Conservation (phyloP, 2,113 vertebrate genomes). For the Onychorhynchus coronatus region DNA sequence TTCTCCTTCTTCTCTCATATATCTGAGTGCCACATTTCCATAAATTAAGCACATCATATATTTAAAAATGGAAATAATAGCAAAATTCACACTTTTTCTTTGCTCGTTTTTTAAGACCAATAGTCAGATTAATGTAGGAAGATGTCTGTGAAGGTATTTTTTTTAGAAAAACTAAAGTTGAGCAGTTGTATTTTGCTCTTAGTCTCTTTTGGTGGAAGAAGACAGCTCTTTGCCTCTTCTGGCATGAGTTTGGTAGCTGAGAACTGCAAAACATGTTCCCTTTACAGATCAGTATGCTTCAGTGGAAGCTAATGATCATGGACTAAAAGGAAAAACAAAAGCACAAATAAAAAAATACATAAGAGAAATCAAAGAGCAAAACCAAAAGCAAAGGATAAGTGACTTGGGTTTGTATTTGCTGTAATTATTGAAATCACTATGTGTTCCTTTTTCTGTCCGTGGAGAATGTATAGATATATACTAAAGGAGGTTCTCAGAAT, state of each 20-base stretch:
- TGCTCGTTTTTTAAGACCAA: background rate
- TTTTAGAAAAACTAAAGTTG: background rate
- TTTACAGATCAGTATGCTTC: background rate
- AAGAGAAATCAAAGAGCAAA: background rate
- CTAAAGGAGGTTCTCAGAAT: background rate
- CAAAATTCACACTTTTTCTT: background rate
- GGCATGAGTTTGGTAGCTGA: background rate
- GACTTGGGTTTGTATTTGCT: background rate
- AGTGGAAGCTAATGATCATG: background rate
- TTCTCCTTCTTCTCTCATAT: background rate
- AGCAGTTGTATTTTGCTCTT: background rate
- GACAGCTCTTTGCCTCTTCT: background rate
- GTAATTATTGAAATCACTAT: background rate
- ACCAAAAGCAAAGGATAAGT: background rate
- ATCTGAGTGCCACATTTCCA: background rate
- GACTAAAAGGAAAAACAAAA: background rate
- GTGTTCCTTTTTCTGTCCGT: background rate
- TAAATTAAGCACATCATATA: background rate
- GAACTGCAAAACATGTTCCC: background rate
- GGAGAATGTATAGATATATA: background rate
- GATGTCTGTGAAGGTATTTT: background rate
- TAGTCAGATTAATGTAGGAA: background rate
- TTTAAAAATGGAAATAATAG: background rate
- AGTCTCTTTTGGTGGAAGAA: background rate
- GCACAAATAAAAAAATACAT: background rate